These are phyloP conservation scores for Anguilla pacifica DNA, from an alignment of 2,797 vertebrate species.

Conservation along the genomic window DNA sequence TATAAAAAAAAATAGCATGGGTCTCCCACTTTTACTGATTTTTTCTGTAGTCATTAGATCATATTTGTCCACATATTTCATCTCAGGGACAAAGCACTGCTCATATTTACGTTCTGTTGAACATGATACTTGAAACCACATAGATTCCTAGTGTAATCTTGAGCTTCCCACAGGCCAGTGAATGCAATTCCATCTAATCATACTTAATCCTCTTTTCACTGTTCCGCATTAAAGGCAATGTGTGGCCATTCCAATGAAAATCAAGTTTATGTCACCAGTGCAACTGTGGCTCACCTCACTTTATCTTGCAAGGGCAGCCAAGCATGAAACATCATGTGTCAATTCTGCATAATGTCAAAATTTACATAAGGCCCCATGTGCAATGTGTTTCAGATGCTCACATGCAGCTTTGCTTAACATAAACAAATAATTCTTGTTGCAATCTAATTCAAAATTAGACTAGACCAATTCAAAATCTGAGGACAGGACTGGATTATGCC, in stretches of 20 bases:
- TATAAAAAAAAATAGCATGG: background rate
- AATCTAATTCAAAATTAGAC: background rate
- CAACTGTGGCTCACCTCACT: conserved; percentile 12
- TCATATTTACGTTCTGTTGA: conserved; percentile 44
- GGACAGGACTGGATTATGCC: background rate
- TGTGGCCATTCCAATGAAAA: conserved; percentile 27
- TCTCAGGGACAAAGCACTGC: conserved; percentile 3
- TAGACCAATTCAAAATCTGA: background rate
- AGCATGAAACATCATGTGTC: conserved; percentile 16
- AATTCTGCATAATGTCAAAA: background rate
- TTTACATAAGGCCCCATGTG: background rate
- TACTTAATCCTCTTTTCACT: conserved; percentile 57
- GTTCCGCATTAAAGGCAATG: conserved; percentile 40
- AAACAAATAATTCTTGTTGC: background rate
- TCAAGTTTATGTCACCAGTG: conserved; percentile 17
- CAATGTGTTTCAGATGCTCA: background rate
- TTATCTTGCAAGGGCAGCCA: conserved; percentile 13
- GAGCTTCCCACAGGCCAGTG: conserved; percentile 30
- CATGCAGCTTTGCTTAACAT: background rate
- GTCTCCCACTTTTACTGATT: background rate
- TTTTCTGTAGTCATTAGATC: background rate
- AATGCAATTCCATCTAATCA: conserved; percentile 40
- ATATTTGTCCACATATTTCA: conserved; percentile 7
- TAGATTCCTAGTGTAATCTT: conserved; percentile 51
- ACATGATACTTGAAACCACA: conserved; percentile 42